Conservation (phyloP, 2,113 vertebrate genomes). For the Trematomus loennbergii region DNA sequence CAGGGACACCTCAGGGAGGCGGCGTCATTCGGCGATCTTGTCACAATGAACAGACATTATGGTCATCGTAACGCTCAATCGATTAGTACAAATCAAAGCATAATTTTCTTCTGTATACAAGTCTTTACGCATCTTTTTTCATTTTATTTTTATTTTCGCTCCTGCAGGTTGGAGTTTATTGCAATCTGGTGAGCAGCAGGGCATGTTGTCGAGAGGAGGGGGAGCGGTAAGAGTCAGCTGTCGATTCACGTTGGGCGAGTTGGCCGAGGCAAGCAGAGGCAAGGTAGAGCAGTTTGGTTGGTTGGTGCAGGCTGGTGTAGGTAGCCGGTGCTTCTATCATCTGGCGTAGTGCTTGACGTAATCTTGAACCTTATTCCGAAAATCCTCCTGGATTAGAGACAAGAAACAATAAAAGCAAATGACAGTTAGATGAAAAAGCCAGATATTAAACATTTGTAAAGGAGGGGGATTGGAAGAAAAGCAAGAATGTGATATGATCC, state of each 20-base stretch:
- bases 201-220: background rate
- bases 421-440: background rate
- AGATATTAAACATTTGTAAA: background rate
- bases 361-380: conserved; percentile 94
- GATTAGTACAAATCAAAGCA: conserved; percentile 54
- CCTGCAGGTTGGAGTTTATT: conserved; percentile 60
- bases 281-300: conserved; percentile 73
- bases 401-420: conserved; percentile 6
- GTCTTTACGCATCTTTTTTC: conserved; percentile 39
- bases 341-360: conserved; percentile 95
- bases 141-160: conserved; percentile 12
- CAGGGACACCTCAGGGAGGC: conserved; percentile 6
- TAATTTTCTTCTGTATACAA: conserved; percentile 42
- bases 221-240: conserved; percentile 37
- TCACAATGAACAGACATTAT: conserved; percentile 37
- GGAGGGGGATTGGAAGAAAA: background rate
- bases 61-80: conserved; percentile 34
- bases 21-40: background rate
- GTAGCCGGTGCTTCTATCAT: conserved; percentile 86
- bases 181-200: conserved; percentile 44
- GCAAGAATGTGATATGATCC: background rate
- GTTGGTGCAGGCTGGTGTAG: conserved; percentile 50
- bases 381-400: conserved; percentile 88
- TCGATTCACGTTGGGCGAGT: conserved; percentile 56
- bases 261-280: conserved; percentile 68